A percentile compares a stretch with the other conserved stretches of the same genome.
phyloP scores from a whole-genome alignment of 2,888 invertebrate genomes.

The Ormyrus rosae region DNA sequence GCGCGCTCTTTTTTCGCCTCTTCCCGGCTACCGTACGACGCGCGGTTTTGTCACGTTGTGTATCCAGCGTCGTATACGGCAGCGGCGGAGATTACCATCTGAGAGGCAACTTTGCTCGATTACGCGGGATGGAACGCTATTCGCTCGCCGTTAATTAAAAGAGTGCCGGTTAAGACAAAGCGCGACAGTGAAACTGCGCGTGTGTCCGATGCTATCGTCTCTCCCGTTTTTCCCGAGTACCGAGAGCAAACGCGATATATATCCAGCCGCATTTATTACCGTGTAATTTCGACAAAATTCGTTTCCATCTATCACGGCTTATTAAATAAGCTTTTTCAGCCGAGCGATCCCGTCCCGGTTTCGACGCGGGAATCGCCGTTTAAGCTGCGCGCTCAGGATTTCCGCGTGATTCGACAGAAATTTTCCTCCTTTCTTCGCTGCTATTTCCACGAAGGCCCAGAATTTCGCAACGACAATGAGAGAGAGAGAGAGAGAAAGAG shows the following conservation, averaged over 20 bases:
- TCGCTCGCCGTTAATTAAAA: constrained; percentile 39
- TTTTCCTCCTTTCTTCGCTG: neutral
- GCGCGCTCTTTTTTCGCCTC: neutral
- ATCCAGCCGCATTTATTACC: neutral
- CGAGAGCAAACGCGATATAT: neutral
- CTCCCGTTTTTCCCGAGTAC: constrained; percentile 14
- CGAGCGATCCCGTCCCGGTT: too few relatives aligned
- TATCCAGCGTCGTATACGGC: neutral
- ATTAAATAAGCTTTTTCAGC: too few relatives aligned
- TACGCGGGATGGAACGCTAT: constrained; percentile 6
- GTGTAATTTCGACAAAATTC: neutral
- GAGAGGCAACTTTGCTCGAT: constrained; percentile 24
- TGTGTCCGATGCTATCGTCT: constrained; percentile 19
- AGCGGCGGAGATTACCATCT: constrained; percentile 16
- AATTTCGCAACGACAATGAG: neutral
- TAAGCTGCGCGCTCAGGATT: too few relatives aligned
- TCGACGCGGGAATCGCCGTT: too few relatives aligned
- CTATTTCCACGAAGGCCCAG: neutral
- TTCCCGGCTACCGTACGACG: neutral
- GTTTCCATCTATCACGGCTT: neutral
- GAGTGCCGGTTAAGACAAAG: constrained; percentile 11
- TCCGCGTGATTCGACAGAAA: neutral
- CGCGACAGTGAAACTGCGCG: neutral
- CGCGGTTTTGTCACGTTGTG: neutral
- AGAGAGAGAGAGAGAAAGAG: neutral